Evolutionary conservation across 2,113 vertebrate species (phyloP).

Genomic region (Burhinus bistriatus): DNA sequence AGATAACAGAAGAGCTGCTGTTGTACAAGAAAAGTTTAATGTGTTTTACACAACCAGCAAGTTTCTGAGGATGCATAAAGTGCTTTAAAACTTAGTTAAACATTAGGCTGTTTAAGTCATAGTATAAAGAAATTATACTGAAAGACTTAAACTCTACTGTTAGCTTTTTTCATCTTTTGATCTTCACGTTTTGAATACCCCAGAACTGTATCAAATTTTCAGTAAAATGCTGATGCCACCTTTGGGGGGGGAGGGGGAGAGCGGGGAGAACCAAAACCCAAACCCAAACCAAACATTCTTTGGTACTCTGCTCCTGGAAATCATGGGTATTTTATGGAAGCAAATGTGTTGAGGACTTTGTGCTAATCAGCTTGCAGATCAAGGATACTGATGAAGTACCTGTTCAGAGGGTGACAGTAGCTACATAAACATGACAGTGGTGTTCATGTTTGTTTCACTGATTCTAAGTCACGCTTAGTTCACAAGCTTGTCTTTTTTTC

Average conservation of each 20-base stretch:
- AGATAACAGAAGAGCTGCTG: background rate
- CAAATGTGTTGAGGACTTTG: background rate
- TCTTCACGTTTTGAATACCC: background rate
- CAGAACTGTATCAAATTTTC: background rate
- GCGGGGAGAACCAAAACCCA: no score
- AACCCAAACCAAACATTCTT: background rate
- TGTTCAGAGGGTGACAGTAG: background rate
- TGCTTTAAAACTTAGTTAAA: background rate
- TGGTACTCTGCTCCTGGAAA: background rate
- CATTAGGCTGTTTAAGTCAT: background rate
- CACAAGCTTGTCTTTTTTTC: background rate
- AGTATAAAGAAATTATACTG: background rate
- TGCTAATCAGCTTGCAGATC: background rate
- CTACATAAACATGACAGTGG: background rate
- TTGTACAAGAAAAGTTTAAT: background rate
- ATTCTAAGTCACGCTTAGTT: background rate
- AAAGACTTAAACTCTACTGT: background rate
- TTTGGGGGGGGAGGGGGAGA: accelerated
- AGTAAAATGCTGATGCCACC: background rate
- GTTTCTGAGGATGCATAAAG: background rate
- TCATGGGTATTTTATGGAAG: background rate
- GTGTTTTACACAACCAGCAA: background rate
- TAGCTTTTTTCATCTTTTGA: background rate
- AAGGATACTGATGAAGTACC: background rate
- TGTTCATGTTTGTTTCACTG: background rate